Evolutionary conservation across 2,888 invertebrate species (phyloP).

Genomic region (Heliconius cydno): DNA sequence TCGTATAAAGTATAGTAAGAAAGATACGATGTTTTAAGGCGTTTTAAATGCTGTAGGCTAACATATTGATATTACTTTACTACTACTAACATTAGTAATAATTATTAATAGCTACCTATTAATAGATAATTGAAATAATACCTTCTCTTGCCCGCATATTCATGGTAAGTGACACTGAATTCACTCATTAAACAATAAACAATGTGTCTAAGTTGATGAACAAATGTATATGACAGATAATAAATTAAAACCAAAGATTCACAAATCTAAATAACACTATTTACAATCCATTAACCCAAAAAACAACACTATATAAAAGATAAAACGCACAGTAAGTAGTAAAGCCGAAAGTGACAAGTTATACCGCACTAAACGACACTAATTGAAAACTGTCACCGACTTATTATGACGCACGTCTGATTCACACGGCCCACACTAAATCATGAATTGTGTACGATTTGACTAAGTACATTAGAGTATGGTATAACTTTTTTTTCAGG

Average conservation of each 20-base stretch:
- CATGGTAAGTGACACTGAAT: background rate
- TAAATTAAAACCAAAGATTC: background rate
- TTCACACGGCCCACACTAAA: slow-evolving; percentile 36
- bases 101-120: background rate
- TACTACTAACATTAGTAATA: background rate
- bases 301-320: background rate
- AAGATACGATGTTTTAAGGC: background rate
- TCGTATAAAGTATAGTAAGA: background rate
- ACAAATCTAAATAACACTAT: background rate
- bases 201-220: background rate
- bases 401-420: slow-evolving; percentile 38
- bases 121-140: too few species aligned
- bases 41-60: background rate
- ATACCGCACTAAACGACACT: slow-evolving; percentile 37
- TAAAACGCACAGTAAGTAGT: background rate
- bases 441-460: slow-evolving; percentile 23
- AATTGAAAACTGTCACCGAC: slow-evolving; percentile 39
- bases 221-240: background rate
- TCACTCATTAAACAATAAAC: background rate
- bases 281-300: background rate
- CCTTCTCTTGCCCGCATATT: background rate
- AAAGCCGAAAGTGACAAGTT: slow-evolving; percentile 29
- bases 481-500: background rate
- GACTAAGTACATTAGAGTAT: slow-evolving; percentile 18
- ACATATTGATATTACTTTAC: background rate